Evolutionary conservation across 2,888 invertebrate species (phyloP).

Genomic region (Trichacis sp.): DNA sequence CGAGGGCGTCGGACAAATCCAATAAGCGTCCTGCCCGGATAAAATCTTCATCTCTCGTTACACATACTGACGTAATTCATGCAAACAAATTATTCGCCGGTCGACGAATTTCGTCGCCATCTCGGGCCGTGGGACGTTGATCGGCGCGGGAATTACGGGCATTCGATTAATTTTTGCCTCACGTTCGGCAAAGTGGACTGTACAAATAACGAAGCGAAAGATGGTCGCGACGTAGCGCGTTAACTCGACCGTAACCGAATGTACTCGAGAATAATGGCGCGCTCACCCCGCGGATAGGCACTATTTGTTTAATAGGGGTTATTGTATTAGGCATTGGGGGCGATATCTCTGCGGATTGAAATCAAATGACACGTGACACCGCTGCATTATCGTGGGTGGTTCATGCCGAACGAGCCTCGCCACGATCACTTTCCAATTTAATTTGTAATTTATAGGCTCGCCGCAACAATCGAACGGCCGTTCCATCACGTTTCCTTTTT

Average conservation of each 20-base stretch:
- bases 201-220: neutral
- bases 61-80: neutral
- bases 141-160: neutral
- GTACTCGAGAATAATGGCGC: constrained; percentile 8
- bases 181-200: neutral
- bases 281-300: constrained; percentile 9
- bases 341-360: constrained; percentile 47
- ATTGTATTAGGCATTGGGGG: constrained; percentile 45
- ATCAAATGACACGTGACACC: constrained; percentile 55
- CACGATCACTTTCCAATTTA: constrained; percentile 12
- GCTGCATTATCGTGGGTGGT: constrained; percentile 14
- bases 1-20: neutral
- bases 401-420: constrained; percentile 3
- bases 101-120: neutral
- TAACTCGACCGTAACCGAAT: neutral
- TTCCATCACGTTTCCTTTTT: neutral
- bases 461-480: neutral
- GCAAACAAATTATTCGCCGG: neutral
- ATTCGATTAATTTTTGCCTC: neutral
- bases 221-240: neutral
- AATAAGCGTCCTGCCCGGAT: neutral
- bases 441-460: constrained; percentile 7
- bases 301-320: constrained; percentile 56
- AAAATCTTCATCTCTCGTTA: neutral
- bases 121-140: neutral